phyloP scores from a whole-genome alignment of 2,797 vertebrate genomes.

The Dryobates pubescens region DNA sequence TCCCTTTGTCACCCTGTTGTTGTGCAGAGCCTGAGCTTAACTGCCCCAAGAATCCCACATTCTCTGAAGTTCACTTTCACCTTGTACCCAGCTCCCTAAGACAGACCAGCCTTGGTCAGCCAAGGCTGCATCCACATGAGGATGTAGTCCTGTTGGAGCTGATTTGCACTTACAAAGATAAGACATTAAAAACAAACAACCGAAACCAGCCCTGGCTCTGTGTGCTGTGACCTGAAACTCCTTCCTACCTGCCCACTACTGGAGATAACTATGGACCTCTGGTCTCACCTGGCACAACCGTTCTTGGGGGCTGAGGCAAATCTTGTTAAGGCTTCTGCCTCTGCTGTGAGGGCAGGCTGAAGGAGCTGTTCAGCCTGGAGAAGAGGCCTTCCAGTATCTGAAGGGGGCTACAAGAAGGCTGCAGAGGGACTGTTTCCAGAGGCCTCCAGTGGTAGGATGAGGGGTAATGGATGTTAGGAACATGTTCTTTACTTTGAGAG shows the following conservation, averaged over 20 bases:
- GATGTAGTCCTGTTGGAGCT: not conserved
- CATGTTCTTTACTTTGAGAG: too few relatives aligned
- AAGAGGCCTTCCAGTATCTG: too few relatives aligned
- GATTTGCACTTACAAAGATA: not conserved
- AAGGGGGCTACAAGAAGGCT: too few relatives aligned
- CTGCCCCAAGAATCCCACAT: not conserved
- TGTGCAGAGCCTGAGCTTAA: not conserved
- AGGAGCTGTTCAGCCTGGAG: too few relatives aligned
- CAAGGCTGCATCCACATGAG: not conserved
- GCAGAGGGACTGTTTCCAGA: too few relatives aligned
- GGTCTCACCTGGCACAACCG: not conserved
- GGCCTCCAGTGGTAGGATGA: too few relatives aligned
- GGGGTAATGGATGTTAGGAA: too few relatives aligned
- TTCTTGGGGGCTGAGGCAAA: not conserved
- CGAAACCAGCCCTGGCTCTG: accelerated
- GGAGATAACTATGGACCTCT: not conserved
- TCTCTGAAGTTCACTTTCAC: not conserved
- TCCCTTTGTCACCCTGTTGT: not conserved
- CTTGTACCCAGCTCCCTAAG: not conserved
- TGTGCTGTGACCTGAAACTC: not conserved
- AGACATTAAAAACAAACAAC: not conserved
- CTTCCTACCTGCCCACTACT: not conserved
- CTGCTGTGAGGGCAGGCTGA: too few relatives aligned
- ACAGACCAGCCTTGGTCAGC: not conserved
- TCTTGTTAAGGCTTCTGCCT: not conserved